phyloP scores from a whole-genome alignment of 2,113 vertebrate genomes.

The Pontoporia blainvillei region DNA sequence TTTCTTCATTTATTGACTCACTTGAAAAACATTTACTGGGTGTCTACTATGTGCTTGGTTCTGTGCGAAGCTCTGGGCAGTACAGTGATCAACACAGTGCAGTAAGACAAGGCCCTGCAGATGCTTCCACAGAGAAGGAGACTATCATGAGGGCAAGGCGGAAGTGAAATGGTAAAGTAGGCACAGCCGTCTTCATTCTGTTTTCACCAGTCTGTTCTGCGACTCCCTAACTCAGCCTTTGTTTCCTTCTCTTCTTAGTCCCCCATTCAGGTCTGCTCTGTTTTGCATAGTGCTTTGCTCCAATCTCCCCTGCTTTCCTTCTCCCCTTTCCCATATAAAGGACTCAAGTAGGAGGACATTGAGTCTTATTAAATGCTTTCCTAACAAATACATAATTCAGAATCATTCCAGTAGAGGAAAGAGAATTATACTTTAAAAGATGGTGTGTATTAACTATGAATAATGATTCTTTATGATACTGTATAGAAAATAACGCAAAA shows the following conservation, averaged over 20 bases:
- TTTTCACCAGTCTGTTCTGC: background rate
- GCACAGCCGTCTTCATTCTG: rapidly evolving
- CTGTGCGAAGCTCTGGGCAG: background rate
- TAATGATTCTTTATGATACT: background rate
- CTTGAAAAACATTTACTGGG: background rate
- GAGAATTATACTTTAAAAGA: background rate
- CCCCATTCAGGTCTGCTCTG: background rate
- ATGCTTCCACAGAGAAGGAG: rapidly evolving
- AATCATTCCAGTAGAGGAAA: background rate
- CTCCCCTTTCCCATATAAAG: too few species aligned
- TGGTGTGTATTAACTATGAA: background rate
- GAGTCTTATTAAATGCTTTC: background rate
- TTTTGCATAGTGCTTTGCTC: too few species aligned
- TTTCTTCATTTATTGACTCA: background rate
- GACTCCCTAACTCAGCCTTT: background rate
- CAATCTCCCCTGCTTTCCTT: background rate
- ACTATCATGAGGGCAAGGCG: rapidly evolving
- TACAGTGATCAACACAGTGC: rapidly evolving
- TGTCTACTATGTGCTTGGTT: background rate
- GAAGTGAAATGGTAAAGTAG: background rate
- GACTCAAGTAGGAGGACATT: background rate
- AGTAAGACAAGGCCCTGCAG: too few species aligned
- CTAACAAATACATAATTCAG: background rate
- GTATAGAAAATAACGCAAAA: background rate
- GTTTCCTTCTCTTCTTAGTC: too few species aligned